These are phyloP conservation scores for Sciurus niger DNA, from an alignment of 2,113 vertebrate species.

Conservation along the genomic window DNA sequence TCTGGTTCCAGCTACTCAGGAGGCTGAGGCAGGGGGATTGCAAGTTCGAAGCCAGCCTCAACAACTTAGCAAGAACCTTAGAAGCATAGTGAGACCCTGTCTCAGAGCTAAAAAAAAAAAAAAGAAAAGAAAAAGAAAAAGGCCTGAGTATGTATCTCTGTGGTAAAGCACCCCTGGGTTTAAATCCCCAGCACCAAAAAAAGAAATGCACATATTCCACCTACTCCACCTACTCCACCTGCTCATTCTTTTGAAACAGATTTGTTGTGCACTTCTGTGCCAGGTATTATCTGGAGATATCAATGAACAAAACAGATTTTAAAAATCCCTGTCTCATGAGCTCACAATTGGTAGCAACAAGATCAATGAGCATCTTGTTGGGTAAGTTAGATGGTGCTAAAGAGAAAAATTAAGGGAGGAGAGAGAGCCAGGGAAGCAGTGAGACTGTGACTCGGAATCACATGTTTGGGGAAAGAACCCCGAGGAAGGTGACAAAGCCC, in stretches of 20 bases:
- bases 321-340: background rate
- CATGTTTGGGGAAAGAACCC: background rate
- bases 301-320: background rate
- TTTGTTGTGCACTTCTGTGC: background rate
- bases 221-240: no score
- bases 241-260: background rate
- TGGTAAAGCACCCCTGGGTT: no score
- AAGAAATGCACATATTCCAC: background rate
- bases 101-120: no score
- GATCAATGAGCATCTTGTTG: background rate
- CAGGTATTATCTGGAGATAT: background rate
- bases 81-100: no score
- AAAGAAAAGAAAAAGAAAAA: no score
- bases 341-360: background rate
- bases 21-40: no score
- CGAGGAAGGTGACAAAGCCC: background rate
- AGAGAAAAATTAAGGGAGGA: background rate
- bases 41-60: no score
- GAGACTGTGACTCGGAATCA: background rate
- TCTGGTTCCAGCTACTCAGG: no score
- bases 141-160: no score
- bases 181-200: no score
- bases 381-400: background rate
- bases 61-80: no score
- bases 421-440: background rate